These are phyloP conservation scores for Pachypeltis micranthus DNA, from an alignment of 1,140 invertebrate species.

Conservation along the genomic window DNA sequence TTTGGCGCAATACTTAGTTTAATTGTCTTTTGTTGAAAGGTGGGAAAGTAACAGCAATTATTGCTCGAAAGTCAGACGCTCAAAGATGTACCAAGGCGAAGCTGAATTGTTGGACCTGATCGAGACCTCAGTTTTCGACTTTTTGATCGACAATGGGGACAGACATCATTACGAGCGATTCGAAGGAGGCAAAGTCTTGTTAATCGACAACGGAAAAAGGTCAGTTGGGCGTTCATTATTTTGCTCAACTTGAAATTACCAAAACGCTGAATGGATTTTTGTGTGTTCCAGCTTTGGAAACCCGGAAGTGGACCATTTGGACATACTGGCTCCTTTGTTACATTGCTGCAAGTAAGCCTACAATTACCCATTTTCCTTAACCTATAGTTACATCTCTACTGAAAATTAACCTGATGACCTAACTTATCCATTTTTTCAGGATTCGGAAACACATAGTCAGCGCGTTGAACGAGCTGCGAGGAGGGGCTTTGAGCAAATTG, in stretches of 20 bases:
- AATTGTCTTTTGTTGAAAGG: no score
- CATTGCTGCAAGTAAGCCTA: conserved; percentile 76
- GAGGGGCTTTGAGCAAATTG: conserved; percentile 44
- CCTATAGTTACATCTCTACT: no score
- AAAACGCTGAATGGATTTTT: background rate
- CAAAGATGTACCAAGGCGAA: conserved; percentile 32
- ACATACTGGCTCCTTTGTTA: conserved; percentile 78
- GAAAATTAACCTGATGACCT: no score
- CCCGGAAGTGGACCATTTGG: conserved; percentile 65
- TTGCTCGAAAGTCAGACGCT: conserved; percentile 52
- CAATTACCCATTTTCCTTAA: background rate
- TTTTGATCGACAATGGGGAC: conserved; percentile 88
- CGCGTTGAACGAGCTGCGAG: conserved; percentile 52
- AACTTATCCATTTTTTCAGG: conserved; percentile 38
- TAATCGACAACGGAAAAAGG: conserved; percentile 91
- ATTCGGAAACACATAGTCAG: conserved; percentile 55
- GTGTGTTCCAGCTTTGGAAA: conserved; percentile 57
- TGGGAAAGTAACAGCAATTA: conserved; percentile 71
- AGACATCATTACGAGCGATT: conserved; percentile 79
- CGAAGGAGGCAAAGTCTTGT: conserved; percentile 50
- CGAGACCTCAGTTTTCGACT: conserved; percentile 83
- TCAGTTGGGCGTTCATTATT: conserved; percentile 24
- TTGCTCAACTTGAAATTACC: background rate
- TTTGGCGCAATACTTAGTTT: no score
- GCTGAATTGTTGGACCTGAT: conserved; percentile 66